phyloP scores from a whole-genome alignment of 2,888 invertebrate species.

The Ametastegia equiseti region DNA sequence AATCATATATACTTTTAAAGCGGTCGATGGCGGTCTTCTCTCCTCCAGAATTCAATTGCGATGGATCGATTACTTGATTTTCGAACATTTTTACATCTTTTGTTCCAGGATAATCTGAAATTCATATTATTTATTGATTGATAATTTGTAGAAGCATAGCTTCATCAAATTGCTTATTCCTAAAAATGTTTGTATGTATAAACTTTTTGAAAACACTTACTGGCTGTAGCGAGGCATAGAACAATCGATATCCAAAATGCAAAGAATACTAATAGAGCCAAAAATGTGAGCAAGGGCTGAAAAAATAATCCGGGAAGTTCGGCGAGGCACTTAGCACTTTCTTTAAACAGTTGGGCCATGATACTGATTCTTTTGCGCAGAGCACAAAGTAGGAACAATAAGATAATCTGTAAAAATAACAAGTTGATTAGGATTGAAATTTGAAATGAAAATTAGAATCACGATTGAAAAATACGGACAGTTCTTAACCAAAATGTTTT shows the following conservation, averaged over 20 bases:
- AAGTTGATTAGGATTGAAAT: constrained; percentile 16
- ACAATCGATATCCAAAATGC: constrained; percentile 92
- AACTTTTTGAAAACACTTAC: constrained; percentile 78
- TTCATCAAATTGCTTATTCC: neutral
- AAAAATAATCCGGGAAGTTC: constrained; percentile 90
- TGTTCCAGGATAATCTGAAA: constrained; percentile 73
- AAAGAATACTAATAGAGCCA: constrained; percentile 87
- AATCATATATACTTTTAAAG: constrained; percentile 66
- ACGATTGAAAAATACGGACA: neutral
- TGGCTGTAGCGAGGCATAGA: constrained; percentile 91
- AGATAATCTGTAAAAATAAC: constrained; percentile 80
- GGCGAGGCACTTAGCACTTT: constrained; percentile 92
- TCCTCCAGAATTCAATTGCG: constrained; percentile 62
- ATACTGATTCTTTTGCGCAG: constrained; percentile 90
- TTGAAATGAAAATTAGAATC: constrained; percentile 21
- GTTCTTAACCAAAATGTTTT: constrained; percentile 38
- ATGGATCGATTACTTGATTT: constrained; percentile 63
- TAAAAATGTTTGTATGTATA: neutral
- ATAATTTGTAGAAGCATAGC: neutral
- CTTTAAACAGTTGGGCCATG: constrained; percentile 90
- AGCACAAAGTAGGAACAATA: constrained; percentile 85
- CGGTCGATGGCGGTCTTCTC: constrained; percentile 62
- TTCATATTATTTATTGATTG: constrained; percentile 11
- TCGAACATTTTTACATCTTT: constrained; percentile 69
- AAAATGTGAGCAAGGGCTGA: constrained; percentile 90